Evolutionary conservation across 1,140 invertebrate genomes (phyloP).

Genomic region (Hormaphis cornu): DNA sequence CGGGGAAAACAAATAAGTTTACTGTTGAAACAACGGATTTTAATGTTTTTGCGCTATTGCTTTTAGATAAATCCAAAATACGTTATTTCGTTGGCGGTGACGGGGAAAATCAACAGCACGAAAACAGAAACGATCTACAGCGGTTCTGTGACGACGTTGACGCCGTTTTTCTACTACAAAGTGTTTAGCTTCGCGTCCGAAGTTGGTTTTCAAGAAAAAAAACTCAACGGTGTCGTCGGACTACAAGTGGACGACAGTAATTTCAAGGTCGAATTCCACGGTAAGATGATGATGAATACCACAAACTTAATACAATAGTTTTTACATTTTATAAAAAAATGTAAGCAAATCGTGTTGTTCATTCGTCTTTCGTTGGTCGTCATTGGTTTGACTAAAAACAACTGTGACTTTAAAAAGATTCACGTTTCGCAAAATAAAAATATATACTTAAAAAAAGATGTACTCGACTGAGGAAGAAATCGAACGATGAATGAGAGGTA

Average conservation of each 20-base stretch:
- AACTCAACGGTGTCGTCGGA: not conserved
- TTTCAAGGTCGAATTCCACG: slow-evolving; percentile 15
- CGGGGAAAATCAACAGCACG: slow-evolving; percentile 8
- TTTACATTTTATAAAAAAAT: too few relatives aligned
- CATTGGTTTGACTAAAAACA: too few relatives aligned
- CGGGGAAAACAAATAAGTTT: too few relatives aligned
- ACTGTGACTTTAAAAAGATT: too few relatives aligned
- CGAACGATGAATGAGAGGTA: too few relatives aligned
- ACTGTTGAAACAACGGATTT: too few relatives aligned
- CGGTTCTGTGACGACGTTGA: slow-evolving; percentile 1
- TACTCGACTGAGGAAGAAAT: too few relatives aligned
- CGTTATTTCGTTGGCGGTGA: not conserved
- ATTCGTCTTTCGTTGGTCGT: too few relatives aligned
- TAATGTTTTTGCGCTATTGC: not conserved
- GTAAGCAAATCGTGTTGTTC: too few relatives aligned
- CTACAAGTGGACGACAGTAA: slow-evolving; percentile 14
- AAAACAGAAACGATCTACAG: slow-evolving; percentile 22
- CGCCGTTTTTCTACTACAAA: slow-evolving; percentile 25
- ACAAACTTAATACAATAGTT: too few relatives aligned
- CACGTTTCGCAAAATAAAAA: too few relatives aligned
- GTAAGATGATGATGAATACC: not conserved
- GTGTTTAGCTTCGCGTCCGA: not conserved
- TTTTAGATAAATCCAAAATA: slow-evolving; percentile 20
- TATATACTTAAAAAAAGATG: too few relatives aligned
- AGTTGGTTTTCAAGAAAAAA: slow-evolving; percentile 23